phyloP scores from a whole-genome alignment of 1,140 invertebrate species.

The Bradynema listronoti region DNA sequence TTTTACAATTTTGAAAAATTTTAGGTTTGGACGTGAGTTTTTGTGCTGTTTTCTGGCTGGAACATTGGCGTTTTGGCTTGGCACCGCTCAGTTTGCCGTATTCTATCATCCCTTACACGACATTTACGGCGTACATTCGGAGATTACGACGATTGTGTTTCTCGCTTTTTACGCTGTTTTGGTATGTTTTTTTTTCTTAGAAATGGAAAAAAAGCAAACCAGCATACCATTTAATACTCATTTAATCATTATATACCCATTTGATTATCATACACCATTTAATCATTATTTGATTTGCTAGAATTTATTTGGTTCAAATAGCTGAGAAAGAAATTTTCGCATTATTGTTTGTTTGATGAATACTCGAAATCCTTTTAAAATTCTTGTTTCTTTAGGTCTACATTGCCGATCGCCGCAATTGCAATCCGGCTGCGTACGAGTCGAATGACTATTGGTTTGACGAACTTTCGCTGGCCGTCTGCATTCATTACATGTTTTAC shows the following conservation, averaged over 20 bases:
- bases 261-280: no score
- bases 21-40: constrained; percentile 48
- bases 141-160: constrained; percentile 46
- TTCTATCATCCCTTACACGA: constrained; percentile 51
- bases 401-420: constrained; percentile 45
- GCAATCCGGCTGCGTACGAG: constrained; percentile 21
- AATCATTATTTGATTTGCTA: no score
- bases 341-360: background rate
- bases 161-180: constrained; percentile 44
- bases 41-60: constrained; percentile 45
- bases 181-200: no score
- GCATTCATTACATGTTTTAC: constrained; percentile 62
- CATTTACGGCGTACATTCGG: constrained; percentile 47
- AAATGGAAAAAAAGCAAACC: no score
- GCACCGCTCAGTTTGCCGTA: constrained; percentile 42
- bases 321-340: no score
- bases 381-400: constrained; percentile 43
- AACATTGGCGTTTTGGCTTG: constrained; percentile 47
- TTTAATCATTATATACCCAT: no score
- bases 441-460: constrained; percentile 41
- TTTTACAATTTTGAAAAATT: background rate
- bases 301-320: no score
- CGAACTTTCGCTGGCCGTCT: constrained; percentile 51
- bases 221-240: no score
- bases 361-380: constrained; percentile 27